phyloP scores from a whole-genome alignment of 2,113 vertebrate species.

The Amblyornis subalaris region DNA sequence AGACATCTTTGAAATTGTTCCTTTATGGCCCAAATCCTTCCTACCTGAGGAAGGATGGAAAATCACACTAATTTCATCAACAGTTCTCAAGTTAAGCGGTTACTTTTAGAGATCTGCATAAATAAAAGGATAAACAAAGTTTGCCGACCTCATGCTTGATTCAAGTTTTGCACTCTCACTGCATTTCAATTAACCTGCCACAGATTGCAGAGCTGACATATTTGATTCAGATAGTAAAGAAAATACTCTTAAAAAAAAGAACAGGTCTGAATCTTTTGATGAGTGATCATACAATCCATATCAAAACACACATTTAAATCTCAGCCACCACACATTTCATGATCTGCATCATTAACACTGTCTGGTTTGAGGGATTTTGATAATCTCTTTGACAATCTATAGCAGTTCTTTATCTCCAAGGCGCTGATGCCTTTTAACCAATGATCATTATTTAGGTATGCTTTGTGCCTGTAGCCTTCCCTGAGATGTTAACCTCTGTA shows the following conservation, averaged over 20 bases:
- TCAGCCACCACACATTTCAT: slow-evolving; percentile 23
- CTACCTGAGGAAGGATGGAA: background rate
- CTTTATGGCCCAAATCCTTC: background rate
- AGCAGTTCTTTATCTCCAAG: slow-evolving; percentile 1
- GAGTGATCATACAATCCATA: background rate
- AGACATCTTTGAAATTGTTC: background rate
- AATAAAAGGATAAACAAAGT: slow-evolving; percentile 28
- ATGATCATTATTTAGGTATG: background rate
- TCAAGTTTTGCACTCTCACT: slow-evolving; percentile 22
- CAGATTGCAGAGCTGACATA: slow-evolving; percentile 29
- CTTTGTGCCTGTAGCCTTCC: background rate
- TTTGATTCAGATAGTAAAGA: slow-evolving; percentile 30
- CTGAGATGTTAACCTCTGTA: background rate
- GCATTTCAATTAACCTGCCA: slow-evolving; percentile 42
- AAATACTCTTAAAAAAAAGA: slow-evolving; percentile 11
- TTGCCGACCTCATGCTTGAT: slow-evolving; percentile 1
- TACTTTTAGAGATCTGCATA: background rate
- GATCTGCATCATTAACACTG: slow-evolving; percentile 22
- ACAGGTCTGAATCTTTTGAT: slow-evolving; percentile 27
- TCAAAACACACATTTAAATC: slow-evolving; percentile 25
- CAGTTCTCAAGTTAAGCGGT: background rate
- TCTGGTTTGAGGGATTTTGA: slow-evolving; percentile 25
- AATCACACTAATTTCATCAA: background rate
- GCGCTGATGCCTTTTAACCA: slow-evolving; percentile 9
- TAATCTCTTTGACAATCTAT: slow-evolving; percentile 11